A percentile compares a stretch with the other conserved stretches of the same genome.
These are phyloP conservation scores for Pionites leucogaster DNA, from an alignment of 2,113 vertebrate species.

Conservation along the genomic window DNA sequence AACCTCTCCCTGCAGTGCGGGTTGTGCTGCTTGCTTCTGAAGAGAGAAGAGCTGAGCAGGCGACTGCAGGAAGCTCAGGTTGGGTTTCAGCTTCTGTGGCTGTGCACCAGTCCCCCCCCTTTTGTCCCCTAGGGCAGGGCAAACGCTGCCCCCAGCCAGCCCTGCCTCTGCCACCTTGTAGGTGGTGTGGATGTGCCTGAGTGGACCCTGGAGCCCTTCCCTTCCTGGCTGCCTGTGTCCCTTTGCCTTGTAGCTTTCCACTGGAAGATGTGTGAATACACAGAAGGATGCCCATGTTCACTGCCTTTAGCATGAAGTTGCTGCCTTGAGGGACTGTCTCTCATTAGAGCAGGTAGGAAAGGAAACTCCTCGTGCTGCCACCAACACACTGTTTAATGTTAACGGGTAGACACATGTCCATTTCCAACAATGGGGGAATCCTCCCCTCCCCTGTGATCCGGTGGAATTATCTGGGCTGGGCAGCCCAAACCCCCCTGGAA, in stretches of 20 bases:
- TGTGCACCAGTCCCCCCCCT: background rate
- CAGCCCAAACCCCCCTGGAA: background rate
- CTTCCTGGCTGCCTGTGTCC: too few relatives aligned
- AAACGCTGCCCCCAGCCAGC: background rate
- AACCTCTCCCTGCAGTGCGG: background rate
- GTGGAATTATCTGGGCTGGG: background rate
- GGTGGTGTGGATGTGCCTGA: background rate
- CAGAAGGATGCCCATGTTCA: background rate
- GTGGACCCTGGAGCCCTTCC: background rate
- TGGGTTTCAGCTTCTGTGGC: background rate
- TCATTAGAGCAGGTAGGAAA: background rate
- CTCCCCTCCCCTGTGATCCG: background rate
- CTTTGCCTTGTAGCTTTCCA: background rate
- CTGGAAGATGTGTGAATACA: background rate
- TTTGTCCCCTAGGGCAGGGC: rapidly evolving
- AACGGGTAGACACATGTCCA: rapidly evolving
- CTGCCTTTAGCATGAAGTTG: background rate
- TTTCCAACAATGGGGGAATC: rapidly evolving
- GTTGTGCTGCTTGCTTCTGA: background rate
- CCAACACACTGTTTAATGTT: background rate
- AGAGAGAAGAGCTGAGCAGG: background rate
- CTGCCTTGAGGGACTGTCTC: background rate
- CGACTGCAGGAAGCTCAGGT: background rate
- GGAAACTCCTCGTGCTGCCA: background rate
- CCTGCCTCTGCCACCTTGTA: background rate